phyloP scores from a whole-genome alignment of 2,888 invertebrate genomes.

The Polyommatus icarus region DNA sequence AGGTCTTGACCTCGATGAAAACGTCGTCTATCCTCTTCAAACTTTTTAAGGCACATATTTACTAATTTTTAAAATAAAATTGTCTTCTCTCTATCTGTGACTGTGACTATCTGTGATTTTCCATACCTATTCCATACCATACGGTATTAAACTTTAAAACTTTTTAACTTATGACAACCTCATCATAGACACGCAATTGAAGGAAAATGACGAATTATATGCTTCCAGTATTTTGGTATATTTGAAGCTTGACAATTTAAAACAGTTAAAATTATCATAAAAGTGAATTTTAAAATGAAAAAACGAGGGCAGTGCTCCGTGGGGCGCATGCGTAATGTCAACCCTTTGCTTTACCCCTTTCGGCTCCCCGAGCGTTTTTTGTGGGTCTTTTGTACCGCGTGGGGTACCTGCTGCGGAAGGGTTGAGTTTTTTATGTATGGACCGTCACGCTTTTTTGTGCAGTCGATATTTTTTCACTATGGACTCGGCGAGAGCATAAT shows the following conservation, averaged over 20 bases:
- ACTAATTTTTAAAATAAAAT: too few species aligned
- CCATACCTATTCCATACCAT: too few species aligned
- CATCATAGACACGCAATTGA: not conserved
- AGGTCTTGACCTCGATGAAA: not conserved
- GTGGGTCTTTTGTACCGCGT: constrained; percentile 75
- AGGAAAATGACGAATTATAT: not conserved
- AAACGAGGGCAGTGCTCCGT: constrained; percentile 73
- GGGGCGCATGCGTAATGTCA: constrained; percentile 76
- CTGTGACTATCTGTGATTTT: too few species aligned
- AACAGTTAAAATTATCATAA: constrained; percentile 29
- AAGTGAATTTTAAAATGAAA: constrained; percentile 64
- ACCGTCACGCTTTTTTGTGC: constrained; percentile 59
- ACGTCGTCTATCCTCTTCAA: not conserved
- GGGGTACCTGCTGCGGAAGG: constrained; percentile 77
- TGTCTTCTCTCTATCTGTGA: too few species aligned
- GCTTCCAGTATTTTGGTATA: not conserved
- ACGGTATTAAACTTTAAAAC: not conserved
- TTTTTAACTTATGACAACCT: not conserved
- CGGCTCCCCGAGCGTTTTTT: constrained; percentile 74
- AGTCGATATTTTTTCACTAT: constrained; percentile 64
- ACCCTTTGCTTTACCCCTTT: constrained; percentile 80
- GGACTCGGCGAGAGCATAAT: constrained; percentile 60
- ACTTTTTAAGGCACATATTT: too few species aligned
- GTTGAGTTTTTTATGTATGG: constrained; percentile 72
- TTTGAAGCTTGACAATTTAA: not conserved